A percentile compares a stretch with the other conserved stretches of the same genome.
These are phyloP conservation scores for Halichoerus grypus DNA, from an alignment of 2,113 vertebrate genomes.

Conservation along the genomic window DNA sequence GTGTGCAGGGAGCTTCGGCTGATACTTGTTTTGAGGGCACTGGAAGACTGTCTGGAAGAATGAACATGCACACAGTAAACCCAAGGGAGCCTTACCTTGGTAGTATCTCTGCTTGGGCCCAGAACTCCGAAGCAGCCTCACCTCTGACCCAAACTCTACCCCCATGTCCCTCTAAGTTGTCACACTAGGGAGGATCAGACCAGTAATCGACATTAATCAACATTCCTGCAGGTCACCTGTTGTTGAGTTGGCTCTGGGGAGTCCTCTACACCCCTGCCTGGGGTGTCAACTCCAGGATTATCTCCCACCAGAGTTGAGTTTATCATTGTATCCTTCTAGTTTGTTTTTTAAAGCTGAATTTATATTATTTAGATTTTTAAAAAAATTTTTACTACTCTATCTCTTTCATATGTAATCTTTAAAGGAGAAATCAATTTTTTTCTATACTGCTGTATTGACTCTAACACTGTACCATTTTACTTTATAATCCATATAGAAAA, in stretches of 20 bases:
- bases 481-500: not conserved
- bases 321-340: not conserved
- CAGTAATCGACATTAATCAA: not conserved
- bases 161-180: not conserved
- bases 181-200: not conserved
- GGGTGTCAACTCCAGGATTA: not conserved
- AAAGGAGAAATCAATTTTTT: conserved; percentile 24
- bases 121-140: not conserved
- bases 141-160: not conserved
- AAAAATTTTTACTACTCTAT: not conserved
- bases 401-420: not conserved
- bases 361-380: not conserved
- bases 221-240: rapidly evolving
- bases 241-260: not conserved
- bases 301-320: not conserved
- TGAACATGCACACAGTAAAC: not conserved
- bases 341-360: not conserved
- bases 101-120: not conserved
- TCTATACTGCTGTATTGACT: not conserved
- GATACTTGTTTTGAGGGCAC: not conserved
- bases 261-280: too few species aligned
- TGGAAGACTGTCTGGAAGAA: not conserved
- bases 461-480: not conserved
- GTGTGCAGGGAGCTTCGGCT: not conserved
- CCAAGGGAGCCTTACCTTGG: too few species aligned